phyloP scores from a whole-genome alignment of 2,888 invertebrate species.

The Deroplatys truncata region DNA sequence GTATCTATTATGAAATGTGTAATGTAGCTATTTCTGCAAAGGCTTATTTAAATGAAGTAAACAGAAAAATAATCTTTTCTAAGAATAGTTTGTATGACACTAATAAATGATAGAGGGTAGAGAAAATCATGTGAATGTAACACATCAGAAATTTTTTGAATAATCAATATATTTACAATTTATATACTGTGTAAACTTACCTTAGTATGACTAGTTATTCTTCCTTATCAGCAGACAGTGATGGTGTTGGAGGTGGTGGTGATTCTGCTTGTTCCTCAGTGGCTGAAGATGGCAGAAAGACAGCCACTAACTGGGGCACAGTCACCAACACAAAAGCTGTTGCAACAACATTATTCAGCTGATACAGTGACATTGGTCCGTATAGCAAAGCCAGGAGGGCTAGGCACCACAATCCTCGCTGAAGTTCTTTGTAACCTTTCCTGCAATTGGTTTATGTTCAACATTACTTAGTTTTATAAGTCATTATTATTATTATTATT shows the following conservation, averaged over 20 bases:
- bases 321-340: conserved; percentile 53
- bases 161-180: no score
- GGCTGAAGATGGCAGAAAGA: not conserved
- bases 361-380: conserved; percentile 56
- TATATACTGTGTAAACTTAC: no score
- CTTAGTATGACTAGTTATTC: not conserved
- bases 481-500: no score
- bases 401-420: conserved; percentile 50
- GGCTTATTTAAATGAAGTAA: no score
- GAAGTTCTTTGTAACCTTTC: conserved; percentile 47
- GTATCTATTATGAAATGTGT: no score
- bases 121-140: no score
- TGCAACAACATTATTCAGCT: conserved; percentile 57
- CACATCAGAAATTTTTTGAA: no score
- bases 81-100: no score
- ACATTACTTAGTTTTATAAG: not conserved
- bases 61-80: no score
- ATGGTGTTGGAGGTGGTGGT: not conserved
- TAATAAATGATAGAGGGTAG: no score
- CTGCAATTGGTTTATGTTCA: conserved; percentile 38
- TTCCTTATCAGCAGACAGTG: not conserved
- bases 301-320: conserved; percentile 50
- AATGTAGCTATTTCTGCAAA: no score
- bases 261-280: not conserved
- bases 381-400: conserved; percentile 55